These are phyloP conservation scores for Spea bombifrons DNA, from an alignment of 2,113 vertebrate species.

Conservation along the genomic window DNA sequence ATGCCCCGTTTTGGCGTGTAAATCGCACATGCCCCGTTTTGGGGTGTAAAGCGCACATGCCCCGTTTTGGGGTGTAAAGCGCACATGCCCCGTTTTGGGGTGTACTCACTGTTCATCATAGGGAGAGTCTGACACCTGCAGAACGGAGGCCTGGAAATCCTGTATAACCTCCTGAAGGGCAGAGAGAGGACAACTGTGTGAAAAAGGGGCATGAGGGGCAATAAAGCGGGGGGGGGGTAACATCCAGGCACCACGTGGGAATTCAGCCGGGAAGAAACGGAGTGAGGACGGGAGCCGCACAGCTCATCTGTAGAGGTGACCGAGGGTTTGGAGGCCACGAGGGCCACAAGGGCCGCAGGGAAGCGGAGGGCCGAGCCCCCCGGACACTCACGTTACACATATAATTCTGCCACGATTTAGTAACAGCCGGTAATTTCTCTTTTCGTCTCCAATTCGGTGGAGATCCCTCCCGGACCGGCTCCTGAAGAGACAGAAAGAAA, in stretches of 20 bases:
- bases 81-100: neutral
- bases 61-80: neutral
- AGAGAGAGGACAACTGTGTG: neutral
- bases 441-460: constrained; percentile 78
- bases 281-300: neutral
- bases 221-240: neutral
- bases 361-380: too few species aligned
- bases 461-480: constrained; percentile 70
- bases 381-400: constrained; percentile 70
- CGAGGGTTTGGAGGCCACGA: neutral
- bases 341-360: neutral
- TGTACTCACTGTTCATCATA: constrained; percentile 73
- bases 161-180: constrained; percentile 70
- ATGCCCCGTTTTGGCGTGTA: neutral
- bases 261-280: too few species aligned
- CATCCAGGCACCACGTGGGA: too few species aligned
- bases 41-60: neutral
- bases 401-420: constrained; percentile 77
- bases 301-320: too few species aligned
- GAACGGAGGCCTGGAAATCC: constrained; percentile 72
- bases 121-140: constrained; percentile 74
- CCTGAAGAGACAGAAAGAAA: constrained; percentile 53
- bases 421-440: constrained; percentile 73
- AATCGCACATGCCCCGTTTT: too few species aligned
- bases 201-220: neutral